Evolutionary conservation across 2,113 vertebrate genomes (phyloP).

Genomic region (Nesoenas mayeri): DNA sequence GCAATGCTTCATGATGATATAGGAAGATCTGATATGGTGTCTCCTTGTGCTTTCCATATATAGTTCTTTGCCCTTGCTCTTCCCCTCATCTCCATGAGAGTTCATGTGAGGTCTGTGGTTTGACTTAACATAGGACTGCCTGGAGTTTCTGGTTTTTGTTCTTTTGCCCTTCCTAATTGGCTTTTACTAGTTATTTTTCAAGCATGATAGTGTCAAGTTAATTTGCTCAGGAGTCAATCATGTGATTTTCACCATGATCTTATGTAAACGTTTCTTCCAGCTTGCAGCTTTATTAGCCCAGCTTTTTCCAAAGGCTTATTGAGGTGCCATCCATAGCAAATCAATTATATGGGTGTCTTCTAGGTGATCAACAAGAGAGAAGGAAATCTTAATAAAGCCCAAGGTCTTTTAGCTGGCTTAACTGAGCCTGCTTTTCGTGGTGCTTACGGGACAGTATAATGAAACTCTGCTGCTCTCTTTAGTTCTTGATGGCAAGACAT

Average conservation of each 20-base stretch:
- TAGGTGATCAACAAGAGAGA: background rate
- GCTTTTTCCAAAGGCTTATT: background rate
- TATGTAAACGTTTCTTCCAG: background rate
- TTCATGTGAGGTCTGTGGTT: slow-evolving; percentile 35
- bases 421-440: background rate
- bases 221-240: slow-evolving; percentile 7
- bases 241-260: background rate
- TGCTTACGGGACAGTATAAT: background rate
- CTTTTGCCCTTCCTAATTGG: slow-evolving; percentile 8
- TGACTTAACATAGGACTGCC: background rate
- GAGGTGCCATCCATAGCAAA: background rate
- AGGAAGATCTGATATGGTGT: slow-evolving; percentile 4
- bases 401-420: background rate
- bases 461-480: background rate
- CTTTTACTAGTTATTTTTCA: slow-evolving; percentile 28
- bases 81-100: background rate
- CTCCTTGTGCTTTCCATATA: slow-evolving; percentile 41
- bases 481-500: background rate
- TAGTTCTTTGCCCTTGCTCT: slow-evolving; percentile 40
- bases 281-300: background rate
- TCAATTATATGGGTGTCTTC: background rate
- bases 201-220: slow-evolving; percentile 12
- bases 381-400: background rate
- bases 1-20: slow-evolving; percentile 3
- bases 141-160: background rate